These are phyloP conservation scores for Papilio aristodemus DNA, from an alignment of 1,140 invertebrate genomes.

Conservation along the genomic window DNA sequence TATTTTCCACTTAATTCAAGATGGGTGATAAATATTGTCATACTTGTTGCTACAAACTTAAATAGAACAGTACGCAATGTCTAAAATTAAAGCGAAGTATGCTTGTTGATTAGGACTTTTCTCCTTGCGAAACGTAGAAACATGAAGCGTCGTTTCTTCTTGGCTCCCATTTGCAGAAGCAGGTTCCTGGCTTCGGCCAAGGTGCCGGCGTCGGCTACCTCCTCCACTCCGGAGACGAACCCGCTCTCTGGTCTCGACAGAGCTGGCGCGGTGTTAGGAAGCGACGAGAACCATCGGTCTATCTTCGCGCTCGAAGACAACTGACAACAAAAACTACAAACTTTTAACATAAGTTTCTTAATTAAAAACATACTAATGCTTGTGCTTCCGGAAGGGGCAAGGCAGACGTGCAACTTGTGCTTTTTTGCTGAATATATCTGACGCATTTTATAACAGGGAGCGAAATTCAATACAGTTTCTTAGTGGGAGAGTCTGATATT, in stretches of 20 bases:
- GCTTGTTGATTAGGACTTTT: constrained; percentile 70
- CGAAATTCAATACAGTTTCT: no score
- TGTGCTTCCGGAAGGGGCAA: no score
- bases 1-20: not conserved
- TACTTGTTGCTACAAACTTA: not conserved
- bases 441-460: no score
- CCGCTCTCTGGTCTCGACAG: constrained; percentile 86
- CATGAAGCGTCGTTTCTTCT: constrained; percentile 84
- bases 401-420: no score
- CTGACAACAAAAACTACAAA: constrained; percentile 63
- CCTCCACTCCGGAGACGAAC: constrained; percentile 84
- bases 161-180: constrained; percentile 83
- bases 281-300: constrained; percentile 86
- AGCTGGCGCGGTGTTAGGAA: constrained; percentile 81
- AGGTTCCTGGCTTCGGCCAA: constrained; percentile 70
- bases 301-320: constrained; percentile 86
- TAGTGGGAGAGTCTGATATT: no score
- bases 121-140: constrained; percentile 84
- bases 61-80: constrained; percentile 37
- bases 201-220: constrained; percentile 66
- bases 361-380: no score
- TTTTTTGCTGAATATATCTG: no score
- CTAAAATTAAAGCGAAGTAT: constrained; percentile 62
- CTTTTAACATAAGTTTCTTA: not conserved
- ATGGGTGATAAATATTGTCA: not conserved